Evolutionary conservation across 2,888 invertebrate species (phyloP).

Genomic region (Ecdyonurus torrentis): DNA sequence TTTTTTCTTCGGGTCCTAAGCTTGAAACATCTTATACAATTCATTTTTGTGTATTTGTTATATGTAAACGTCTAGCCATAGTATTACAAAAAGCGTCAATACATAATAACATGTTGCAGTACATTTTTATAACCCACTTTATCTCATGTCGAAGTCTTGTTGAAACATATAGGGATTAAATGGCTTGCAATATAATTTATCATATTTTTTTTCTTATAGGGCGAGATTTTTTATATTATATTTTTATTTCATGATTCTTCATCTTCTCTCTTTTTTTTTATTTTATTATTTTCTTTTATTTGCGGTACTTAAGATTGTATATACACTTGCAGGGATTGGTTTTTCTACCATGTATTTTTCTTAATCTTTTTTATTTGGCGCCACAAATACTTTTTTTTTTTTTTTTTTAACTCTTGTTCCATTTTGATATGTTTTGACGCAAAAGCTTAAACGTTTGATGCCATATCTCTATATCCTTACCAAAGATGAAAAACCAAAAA

Average conservation of each 20-base stretch:
- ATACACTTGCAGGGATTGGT: background rate
- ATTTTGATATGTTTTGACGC: background rate
- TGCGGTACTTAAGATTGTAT: background rate
- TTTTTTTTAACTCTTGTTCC: no score
- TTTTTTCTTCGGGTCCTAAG: no score
- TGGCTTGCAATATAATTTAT: background rate
- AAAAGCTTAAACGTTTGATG: background rate
- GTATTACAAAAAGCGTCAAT: no score
- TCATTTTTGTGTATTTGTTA: background rate
- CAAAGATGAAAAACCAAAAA: background rate
- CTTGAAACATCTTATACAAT: background rate
- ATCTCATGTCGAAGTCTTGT: background rate
- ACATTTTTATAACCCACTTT: background rate
- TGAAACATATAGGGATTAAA: background rate
- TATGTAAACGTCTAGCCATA: no score
- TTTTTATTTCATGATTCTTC: no score
- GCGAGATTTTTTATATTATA: background rate
- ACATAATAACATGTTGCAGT: background rate
- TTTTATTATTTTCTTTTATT: background rate
- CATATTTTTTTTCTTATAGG: background rate
- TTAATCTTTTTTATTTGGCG: background rate
- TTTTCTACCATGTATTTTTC: background rate
- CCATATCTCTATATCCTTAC: background rate
- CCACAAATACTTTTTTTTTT: background rate
- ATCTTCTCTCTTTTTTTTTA: no score